Conservation (phyloP, 2,888 invertebrate species). For the Xestobium rufovillosum region DNA sequence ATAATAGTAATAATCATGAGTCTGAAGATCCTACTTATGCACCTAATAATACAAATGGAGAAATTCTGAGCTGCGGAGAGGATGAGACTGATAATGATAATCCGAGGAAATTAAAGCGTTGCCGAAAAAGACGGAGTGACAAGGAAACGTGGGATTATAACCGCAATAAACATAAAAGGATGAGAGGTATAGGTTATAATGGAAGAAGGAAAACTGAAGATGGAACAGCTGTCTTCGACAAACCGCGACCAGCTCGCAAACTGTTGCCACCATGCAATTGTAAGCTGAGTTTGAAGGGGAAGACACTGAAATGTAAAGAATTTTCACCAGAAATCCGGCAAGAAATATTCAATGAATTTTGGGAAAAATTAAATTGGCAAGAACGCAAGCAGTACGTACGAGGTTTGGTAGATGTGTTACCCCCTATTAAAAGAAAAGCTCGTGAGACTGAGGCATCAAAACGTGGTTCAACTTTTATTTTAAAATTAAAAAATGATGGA, state of each 20-base stretch:
- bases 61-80: slow-evolving; percentile 3
- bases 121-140: slow-evolving; percentile 5
- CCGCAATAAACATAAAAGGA: slow-evolving; percentile 10
- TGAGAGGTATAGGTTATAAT: slow-evolving; percentile 8
- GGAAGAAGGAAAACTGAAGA: slow-evolving; percentile 9
- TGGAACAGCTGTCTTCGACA: slow-evolving; percentile 7
- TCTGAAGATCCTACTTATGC: too few species aligned
- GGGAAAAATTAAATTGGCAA: slow-evolving; percentile 9
- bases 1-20: too few species aligned
- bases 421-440: slow-evolving; percentile 3
- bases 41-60: too few species aligned
- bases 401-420: slow-evolving; percentile 9
- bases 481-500: slow-evolving; percentile 5
- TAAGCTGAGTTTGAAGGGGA: slow-evolving; percentile 6
- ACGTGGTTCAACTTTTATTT: slow-evolving; percentile 4
- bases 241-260: slow-evolving; percentile 7
- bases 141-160: slow-evolving; percentile 8
- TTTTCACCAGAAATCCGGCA: slow-evolving; percentile 60
- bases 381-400: slow-evolving; percentile 8
- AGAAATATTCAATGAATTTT: slow-evolving; percentile 29
- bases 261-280: slow-evolving; percentile 7
- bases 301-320: slow-evolving; percentile 9
- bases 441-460: slow-evolving; percentile 3
- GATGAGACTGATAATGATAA: neutral
- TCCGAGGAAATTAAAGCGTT: slow-evolving; percentile 7